Percentiles rank a stretch among this genome's conserved stretches.
Conservation (phyloP, 2,113 vertebrate species). For the Mastomys coucha region DNA sequence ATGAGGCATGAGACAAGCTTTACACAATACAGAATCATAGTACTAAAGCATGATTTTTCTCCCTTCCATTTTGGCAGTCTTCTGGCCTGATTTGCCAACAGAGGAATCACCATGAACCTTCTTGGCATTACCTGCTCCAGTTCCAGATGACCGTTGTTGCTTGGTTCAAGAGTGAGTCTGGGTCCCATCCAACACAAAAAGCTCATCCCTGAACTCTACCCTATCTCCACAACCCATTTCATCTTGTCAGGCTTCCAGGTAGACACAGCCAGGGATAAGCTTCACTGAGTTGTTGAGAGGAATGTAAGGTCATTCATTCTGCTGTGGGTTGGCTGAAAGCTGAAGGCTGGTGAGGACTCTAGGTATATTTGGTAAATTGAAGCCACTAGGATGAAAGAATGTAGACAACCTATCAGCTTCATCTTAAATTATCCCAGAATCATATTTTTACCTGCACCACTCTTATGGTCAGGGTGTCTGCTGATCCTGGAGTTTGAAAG, state of each 20-base stretch:
- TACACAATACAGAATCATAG: fast-evolving
- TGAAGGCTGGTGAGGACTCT: too few relatives aligned
- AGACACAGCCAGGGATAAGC: too few relatives aligned
- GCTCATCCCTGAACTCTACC: not conserved
- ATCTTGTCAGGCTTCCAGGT: not conserved
- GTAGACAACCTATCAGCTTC: not conserved
- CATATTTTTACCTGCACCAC: fast-evolving
- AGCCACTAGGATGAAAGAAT: not conserved
- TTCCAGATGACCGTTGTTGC: fast-evolving
- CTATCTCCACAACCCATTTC: not conserved
- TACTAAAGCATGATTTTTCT: not conserved
- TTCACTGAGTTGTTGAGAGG: too few relatives aligned
- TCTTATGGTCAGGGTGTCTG: fast-evolving
- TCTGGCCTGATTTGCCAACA: not conserved
- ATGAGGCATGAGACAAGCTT: not conserved
- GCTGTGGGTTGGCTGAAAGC: not conserved
- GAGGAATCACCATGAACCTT: not conserved
- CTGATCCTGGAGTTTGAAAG: not conserved
- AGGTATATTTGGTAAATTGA: fast-evolving
- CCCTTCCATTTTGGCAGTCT: not conserved
- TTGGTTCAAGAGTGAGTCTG: too few relatives aligned
- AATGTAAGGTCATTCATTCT: fast-evolving
- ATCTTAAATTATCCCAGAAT: fast-evolving
- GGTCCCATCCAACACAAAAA: not conserved
- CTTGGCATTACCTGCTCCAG: too few relatives aligned